phyloP scores from a whole-genome alignment of 1,140 invertebrate genomes.

The Drosophila jambulina region DNA sequence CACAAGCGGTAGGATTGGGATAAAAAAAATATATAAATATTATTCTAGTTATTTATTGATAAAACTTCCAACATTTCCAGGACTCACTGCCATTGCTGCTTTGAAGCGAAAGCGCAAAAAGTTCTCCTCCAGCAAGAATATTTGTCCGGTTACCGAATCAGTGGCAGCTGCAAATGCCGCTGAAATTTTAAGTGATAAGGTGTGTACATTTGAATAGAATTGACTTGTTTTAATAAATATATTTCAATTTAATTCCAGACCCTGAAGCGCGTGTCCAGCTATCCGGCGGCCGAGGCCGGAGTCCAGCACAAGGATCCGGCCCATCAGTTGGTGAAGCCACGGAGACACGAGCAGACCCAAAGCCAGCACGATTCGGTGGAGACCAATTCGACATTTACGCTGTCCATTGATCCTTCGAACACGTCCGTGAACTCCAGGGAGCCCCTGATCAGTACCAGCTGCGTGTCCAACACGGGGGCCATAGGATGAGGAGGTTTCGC shows the following conservation, averaged over 20 bases:
- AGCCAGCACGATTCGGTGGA: constrained; percentile 86
- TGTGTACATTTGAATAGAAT: not conserved
- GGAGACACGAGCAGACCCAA: constrained; percentile 86
- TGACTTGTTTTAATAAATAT: not conserved
- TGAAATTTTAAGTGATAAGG: constrained; percentile 66
- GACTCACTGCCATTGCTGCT: constrained; percentile 88
- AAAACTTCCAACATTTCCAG: constrained; percentile 30
- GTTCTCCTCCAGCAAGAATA: constrained; percentile 91
- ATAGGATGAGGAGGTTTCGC: constrained; percentile 46
- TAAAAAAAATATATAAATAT: not conserved
- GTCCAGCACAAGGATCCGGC: constrained; percentile 73
- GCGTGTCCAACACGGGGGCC: constrained; percentile 68
- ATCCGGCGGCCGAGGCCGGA: constrained; percentile 74
- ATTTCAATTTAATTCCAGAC: constrained; percentile 33
- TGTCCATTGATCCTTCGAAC: constrained; percentile 83
- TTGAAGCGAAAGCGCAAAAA: constrained; percentile 92
- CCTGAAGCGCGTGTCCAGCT: constrained; percentile 82
- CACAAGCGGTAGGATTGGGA: constrained; percentile 56
- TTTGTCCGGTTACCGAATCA: constrained; percentile 86
- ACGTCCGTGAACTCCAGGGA: constrained; percentile 83
- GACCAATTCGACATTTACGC: constrained; percentile 73
- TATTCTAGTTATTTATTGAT: not conserved
- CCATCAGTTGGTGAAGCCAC: constrained; percentile 71
- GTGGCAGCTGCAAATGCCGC: constrained; percentile 70
- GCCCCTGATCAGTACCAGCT: constrained; percentile 78